A percentile compares a stretch with the other conserved stretches of the same genome.
Evolutionary conservation across 2,113 vertebrate species (phyloP).

Genomic region (Microcebus ravelobensis): DNA sequence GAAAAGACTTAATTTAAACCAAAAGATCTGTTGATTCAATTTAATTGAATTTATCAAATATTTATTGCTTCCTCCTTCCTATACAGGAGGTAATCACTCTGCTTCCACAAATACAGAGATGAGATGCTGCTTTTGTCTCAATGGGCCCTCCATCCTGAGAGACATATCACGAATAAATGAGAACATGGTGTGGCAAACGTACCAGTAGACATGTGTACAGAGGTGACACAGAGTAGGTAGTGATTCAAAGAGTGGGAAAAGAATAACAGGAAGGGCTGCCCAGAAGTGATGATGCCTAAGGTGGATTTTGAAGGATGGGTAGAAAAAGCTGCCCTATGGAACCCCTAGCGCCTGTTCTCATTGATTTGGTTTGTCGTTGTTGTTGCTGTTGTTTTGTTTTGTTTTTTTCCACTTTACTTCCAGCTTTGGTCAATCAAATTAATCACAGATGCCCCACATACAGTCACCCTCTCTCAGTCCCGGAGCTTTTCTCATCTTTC

Average conservation of each 20-base stretch:
- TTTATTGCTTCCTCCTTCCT: neutral
- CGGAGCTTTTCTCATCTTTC: neutral
- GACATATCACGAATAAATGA: neutral
- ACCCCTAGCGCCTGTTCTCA: neutral
- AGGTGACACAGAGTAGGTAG: neutral
- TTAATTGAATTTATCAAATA: neutral
- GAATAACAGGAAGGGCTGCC: neutral
- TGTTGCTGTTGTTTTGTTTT: too few relatives aligned
- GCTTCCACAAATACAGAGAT: neutral
- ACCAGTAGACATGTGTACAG: neutral
- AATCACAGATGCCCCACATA: neutral
- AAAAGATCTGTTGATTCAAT: neutral
- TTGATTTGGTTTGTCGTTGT: neutral
- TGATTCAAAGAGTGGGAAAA: neutral
- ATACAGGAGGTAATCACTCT: neutral
- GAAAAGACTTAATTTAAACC: slow-evolving; percentile 1
- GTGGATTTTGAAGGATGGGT: neutral
- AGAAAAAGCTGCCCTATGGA: neutral
- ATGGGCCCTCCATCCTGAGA: neutral
- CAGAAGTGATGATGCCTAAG: neutral
- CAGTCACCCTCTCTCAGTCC: too few relatives aligned
- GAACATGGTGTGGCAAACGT: neutral
- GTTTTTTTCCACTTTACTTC: neutral
- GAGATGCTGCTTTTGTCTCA: neutral
- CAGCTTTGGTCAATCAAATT: neutral